Conservation (phyloP, 1,140 invertebrate genomes). For the Pseudomyrmex concolor region DNA sequence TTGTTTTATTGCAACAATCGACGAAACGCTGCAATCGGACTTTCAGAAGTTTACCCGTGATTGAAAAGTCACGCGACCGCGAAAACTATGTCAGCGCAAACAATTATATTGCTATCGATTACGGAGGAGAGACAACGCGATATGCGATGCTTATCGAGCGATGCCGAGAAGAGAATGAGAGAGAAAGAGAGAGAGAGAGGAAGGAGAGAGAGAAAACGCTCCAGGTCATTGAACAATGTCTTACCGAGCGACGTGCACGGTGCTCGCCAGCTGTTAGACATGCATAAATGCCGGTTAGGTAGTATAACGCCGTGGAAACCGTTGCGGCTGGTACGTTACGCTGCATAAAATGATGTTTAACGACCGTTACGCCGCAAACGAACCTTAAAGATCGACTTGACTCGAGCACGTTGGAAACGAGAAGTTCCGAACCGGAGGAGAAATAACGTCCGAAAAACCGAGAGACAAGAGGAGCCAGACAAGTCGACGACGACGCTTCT, state of each 20-base stretch:
- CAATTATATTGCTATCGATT: conserved; percentile 11
- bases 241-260: neutral
- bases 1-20: too few relatives aligned
- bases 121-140: neutral
- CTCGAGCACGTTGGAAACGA: neutral
- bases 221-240: conserved; percentile 51
- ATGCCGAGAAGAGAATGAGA: too few relatives aligned
- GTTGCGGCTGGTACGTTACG: conserved; percentile 48
- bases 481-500: too few relatives aligned
- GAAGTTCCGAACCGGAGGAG: conserved; percentile 13
- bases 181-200: too few relatives aligned
- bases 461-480: neutral
- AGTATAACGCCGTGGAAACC: conserved; percentile 49
- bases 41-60: neutral
- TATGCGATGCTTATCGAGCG: neutral
- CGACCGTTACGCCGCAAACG: conserved; percentile 59
- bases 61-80: neutral
- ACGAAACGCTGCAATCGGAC: too few relatives aligned
- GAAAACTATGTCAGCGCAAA: neutral
- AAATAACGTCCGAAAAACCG: neutral
- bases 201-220: neutral
- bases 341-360: conserved; percentile 57
- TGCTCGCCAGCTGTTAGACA: conserved; percentile 40
- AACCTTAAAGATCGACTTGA: conserved; percentile 50
- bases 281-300: conserved; percentile 27